Evolutionary conservation across 2,113 vertebrate genomes (phyloP).

Genomic region (Menidia beryllina): DNA sequence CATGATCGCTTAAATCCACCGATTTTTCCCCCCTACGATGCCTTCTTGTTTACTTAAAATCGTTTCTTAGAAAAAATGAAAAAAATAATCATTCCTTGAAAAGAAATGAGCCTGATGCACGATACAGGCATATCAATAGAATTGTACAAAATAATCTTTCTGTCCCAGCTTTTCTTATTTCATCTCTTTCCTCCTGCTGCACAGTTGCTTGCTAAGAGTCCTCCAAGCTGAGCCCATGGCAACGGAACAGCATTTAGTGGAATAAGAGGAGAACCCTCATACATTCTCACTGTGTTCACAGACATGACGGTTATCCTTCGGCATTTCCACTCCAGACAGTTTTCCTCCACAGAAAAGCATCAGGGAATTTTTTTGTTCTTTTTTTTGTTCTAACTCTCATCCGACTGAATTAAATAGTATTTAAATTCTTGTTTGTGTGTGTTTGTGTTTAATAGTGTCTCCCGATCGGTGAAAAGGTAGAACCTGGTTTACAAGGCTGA

Average conservation of each 20-base stretch:
- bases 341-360: conserved; percentile 48
- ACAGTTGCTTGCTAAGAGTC: conserved; percentile 24
- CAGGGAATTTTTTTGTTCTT: conserved; percentile 63
- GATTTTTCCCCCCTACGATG: neutral
- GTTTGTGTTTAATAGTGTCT: conserved; percentile 36
- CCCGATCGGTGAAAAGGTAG: conserved; percentile 30
- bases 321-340: conserved; percentile 61
- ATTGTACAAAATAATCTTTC: conserved; percentile 39
- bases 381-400: conserved; percentile 38
- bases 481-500: conserved; percentile 31
- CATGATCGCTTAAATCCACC: neutral
- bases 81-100: conserved; percentile 9
- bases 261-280: neutral
- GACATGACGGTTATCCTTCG: conserved; percentile 49
- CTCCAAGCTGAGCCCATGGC: conserved; percentile 24
- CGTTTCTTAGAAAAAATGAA: conserved; percentile 7
- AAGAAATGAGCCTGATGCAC: neutral
- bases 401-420: conserved; percentile 53
- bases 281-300: conserved; percentile 20
- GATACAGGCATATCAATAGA: conserved; percentile 33
- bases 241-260: conserved; percentile 5
- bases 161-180: conserved; percentile 39
- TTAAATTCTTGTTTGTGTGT: conserved; percentile 20
- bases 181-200: conserved; percentile 12
- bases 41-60: conserved; percentile 20